Base-by-base conservation (phyloP, 2,113 vertebrate genomes). In the Phoxinus phoxinus region DNA sequence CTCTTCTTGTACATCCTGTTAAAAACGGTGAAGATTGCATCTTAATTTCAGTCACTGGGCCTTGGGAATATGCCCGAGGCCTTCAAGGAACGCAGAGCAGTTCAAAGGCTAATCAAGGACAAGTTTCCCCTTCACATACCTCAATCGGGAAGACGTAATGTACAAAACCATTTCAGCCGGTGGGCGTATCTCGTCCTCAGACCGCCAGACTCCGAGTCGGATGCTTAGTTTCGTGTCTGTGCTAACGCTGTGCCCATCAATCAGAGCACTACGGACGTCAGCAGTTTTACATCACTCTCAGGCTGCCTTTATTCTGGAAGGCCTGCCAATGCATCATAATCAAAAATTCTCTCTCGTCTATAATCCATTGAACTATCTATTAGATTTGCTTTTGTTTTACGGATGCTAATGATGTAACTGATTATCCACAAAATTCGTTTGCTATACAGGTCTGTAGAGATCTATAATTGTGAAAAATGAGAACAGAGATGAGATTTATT, bases 311-410 rank as follows among this genome's bases (percentile, higher is more conserved):
- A 72, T 58, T 71, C 81, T 71, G 48, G 3, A 83, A 15, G 48
- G 32, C 46, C 81, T 83, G 81, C 46, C 44, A 71, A 72, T 83
- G 67, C 65, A 83, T 83, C 65, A 80, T 71, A 85, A 79, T 63
- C 73, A 85, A 46, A 81, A 67, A 81, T 48, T 2, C 30, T 53
- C 44, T 67, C 46, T 53, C 7, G 30, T 67, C 76, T 61, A 81
- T 72, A 63, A 44, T 85, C 44, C 71, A 77, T 67, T 30, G 13
- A 30, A 15, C 67, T 86, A 76, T 89, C 89, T 90, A 81, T 87
- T 53, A 86, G 81, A 90, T 84, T 74, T 30, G 87, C 90, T 87
- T 84, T 85, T 58, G 37, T 87, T 69, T 77, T 21, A 23, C 4
- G 74, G 74, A 75, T 15, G n/a, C n/a, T 51, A 27, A 77, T 56